These are phyloP conservation scores for Ceyx erithaca DNA, from an alignment of 2,797 vertebrate genomes.

Conservation along the genomic window DNA sequence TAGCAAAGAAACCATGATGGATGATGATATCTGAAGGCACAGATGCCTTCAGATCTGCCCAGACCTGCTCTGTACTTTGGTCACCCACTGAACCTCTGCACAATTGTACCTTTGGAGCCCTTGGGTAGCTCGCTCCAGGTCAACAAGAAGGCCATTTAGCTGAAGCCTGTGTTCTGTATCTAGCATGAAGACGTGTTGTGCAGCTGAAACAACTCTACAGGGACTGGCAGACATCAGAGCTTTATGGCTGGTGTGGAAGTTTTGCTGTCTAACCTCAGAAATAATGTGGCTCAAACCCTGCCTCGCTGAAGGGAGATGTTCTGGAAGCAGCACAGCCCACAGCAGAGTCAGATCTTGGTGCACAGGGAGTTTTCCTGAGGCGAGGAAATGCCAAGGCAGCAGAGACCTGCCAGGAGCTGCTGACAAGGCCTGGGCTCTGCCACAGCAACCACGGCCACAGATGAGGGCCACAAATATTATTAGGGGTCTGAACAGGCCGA, in stretches of 20 bases:
- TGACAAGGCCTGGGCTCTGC: background rate
- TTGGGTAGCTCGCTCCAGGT: background rate
- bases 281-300: background rate
- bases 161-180: background rate
- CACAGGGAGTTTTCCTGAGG: background rate
- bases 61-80: background rate
- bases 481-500: too few relatives aligned
- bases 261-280: background rate
- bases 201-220: background rate
- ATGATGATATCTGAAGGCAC: background rate
- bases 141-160: background rate
- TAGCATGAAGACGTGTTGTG: background rate
- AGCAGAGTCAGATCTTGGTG: background rate
- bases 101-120: accelerated
- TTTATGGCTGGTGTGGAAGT: background rate
- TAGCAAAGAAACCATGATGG: background rate
- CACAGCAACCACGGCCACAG: background rate
- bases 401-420: background rate
- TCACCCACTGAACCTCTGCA: background rate
- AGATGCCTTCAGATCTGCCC: background rate
- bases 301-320: background rate
- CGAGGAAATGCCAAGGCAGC: background rate
- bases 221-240: background rate
- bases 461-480: too few relatives aligned
- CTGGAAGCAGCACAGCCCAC: background rate